A percentile compares a stretch with the other conserved stretches of the same genome.
Conservation (phyloP, 1,140 invertebrate species). For the Pseudomyrmex sp. region DNA sequence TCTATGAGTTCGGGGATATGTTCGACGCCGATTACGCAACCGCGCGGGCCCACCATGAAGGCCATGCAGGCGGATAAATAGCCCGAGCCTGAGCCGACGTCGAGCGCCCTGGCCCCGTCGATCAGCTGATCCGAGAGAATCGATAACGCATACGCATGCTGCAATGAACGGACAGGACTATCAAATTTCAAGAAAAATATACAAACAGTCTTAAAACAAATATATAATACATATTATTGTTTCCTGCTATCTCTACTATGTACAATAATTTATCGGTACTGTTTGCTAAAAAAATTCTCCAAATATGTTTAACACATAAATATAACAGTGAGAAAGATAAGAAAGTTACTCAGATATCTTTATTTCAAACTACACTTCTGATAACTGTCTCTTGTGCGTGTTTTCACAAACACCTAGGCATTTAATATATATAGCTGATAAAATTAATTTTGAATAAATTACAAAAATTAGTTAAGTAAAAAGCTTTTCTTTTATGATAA, state of each 20-base stretch:
- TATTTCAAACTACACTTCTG: slow-evolving; percentile 62
- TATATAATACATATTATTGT: neutral
- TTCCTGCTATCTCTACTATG: neutral
- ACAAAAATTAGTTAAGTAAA: neutral
- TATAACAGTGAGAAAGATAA: slow-evolving; percentile 64
- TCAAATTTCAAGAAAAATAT: neutral
- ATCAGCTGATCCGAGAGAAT: slow-evolving; percentile 80
- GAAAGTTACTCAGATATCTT: slow-evolving; percentile 68
- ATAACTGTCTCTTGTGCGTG: slow-evolving; percentile 10
- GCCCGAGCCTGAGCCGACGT: slow-evolving; percentile 91
- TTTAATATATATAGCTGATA: neutral
- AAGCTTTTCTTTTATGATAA: neutral
- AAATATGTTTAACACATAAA: slow-evolving; percentile 63
- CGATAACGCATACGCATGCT: slow-evolving; percentile 85
- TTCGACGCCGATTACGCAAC: slow-evolving; percentile 89
- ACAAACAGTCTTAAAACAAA: no score
- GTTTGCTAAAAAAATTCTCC: slow-evolving; percentile 55
- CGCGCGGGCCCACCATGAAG: slow-evolving; percentile 88
- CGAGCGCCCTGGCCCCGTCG: slow-evolving; percentile 86
- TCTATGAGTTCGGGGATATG: slow-evolving; percentile 89
- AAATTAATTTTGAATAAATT: neutral
- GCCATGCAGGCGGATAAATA: slow-evolving; percentile 91
- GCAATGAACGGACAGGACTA: slow-evolving; percentile 33
- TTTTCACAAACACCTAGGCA: neutral
- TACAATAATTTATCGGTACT: neutral